These are phyloP conservation scores for Gobio gobio DNA, from an alignment of 2,113 vertebrate species.

Conservation along the genomic window DNA sequence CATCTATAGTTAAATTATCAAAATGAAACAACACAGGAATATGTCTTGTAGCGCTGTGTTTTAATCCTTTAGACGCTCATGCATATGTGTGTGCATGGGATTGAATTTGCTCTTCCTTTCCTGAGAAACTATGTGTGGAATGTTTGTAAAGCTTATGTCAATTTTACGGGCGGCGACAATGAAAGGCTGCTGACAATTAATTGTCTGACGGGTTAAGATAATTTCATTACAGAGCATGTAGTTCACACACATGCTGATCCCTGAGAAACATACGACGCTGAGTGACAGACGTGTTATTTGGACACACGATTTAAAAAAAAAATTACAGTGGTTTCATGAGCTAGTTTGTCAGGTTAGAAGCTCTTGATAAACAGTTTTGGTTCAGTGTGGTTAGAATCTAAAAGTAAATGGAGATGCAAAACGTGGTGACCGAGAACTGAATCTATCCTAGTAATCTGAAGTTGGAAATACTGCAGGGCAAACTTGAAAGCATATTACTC, in stretches of 20 bases:
- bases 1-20: neutral
- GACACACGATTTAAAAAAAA: neutral
- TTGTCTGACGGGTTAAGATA: conserved; percentile 75
- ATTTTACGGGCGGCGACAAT: conserved; percentile 76
- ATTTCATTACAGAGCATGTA: conserved; percentile 73
- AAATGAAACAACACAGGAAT: neutral
- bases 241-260: conserved; percentile 65
- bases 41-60: neutral
- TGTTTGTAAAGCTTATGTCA: conserved; percentile 81
- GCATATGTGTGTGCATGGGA: conserved; percentile 49
- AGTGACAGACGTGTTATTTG: neutral
- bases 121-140: conserved; percentile 80
- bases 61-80: neutral
- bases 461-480: neutral
- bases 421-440: neutral
- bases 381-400: neutral
- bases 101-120: conserved; percentile 47
- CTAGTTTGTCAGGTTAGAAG: neutral
- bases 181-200: conserved; percentile 74
- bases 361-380: neutral
- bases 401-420: neutral
- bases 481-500: conserved; percentile 16
- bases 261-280: neutral
- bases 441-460: neutral
- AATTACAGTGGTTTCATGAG: neutral